A percentile compares a stretch with the other conserved stretches of the same genome.
phyloP scores from a whole-genome alignment of 2,797 vertebrate genomes.

The Dicrostonyx torquatus region DNA sequence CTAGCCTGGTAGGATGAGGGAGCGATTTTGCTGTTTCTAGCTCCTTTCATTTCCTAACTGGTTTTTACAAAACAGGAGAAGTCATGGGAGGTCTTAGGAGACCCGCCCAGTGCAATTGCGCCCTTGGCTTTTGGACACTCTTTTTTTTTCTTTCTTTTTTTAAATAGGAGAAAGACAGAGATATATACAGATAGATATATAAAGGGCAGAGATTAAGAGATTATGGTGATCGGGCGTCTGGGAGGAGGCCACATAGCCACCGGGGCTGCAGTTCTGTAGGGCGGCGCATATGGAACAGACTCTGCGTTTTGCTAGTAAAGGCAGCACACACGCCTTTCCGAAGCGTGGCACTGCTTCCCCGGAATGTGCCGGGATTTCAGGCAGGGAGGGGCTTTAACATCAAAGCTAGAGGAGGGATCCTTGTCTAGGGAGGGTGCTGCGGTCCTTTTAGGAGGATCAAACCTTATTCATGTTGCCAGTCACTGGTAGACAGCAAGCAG shows the following conservation, averaged over 20 bases:
- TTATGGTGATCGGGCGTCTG: neutral
- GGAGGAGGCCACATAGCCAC: conserved; percentile 60
- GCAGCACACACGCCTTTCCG: conserved; percentile 74
- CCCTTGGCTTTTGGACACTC: conserved; percentile 3
- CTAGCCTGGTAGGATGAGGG: neutral
- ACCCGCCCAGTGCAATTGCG: conserved; percentile 52
- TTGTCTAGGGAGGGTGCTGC: neutral
- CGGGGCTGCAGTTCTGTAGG: conserved; percentile 71
- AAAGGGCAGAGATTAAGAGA: conserved; percentile 33
- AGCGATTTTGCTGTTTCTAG: conserved; percentile 50
- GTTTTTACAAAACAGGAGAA: conserved; percentile 15
- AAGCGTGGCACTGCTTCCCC: conserved; percentile 60
- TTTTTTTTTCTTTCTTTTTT: neutral
- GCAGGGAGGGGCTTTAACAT: conserved; percentile 33
- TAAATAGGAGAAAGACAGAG: neutral
- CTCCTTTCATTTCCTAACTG: conserved; percentile 32
- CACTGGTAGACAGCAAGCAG: neutral
- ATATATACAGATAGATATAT: neutral
- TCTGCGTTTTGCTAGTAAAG: conserved; percentile 77
- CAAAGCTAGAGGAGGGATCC: neutral
- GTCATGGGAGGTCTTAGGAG: conserved; percentile 66
- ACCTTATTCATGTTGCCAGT: neutral
- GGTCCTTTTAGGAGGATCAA: neutral
- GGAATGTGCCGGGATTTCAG: conserved; percentile 52
- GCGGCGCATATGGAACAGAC: conserved; percentile 68